Evolutionary conservation across 2,113 vertebrate genomes (phyloP).

Genomic region (Paradoxurus hermaphroditus): DNA sequence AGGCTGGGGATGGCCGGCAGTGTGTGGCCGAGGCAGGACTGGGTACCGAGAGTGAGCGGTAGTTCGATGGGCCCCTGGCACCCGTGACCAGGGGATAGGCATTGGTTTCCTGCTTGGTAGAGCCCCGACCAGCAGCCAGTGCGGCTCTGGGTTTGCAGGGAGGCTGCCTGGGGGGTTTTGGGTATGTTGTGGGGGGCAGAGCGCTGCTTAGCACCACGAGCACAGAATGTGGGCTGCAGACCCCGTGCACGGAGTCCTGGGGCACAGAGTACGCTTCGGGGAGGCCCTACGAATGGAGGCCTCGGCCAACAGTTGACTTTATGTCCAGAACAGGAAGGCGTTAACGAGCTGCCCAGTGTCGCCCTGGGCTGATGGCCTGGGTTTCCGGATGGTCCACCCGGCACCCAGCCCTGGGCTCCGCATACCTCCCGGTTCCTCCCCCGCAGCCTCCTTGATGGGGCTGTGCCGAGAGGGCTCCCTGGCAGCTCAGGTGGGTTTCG

Average conservation of each 20-base stretch:
- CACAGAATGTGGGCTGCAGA: background rate
- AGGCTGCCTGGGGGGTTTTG: background rate
- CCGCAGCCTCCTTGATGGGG: background rate
- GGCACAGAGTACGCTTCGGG: background rate
- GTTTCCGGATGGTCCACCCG: background rate
- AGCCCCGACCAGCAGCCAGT: background rate
- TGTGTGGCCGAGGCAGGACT: background rate
- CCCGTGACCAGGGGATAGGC: background rate
- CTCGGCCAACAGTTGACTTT: background rate
- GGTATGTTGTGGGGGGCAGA: background rate
- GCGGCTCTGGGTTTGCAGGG: background rate
- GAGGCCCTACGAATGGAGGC: background rate
- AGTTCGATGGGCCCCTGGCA: fast-evolving
- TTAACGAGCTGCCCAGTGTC: fast-evolving
- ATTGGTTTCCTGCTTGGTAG: background rate
- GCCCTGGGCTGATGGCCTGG: background rate
- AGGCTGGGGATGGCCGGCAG: background rate
- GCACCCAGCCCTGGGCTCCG: background rate
- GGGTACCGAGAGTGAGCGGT: background rate
- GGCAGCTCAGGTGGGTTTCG: background rate
- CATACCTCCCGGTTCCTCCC: no score
- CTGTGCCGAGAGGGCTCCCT: no score
- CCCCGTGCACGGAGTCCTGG: background rate
- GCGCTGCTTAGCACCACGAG: background rate
- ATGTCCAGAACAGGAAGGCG: background rate